These are phyloP conservation scores for Hartigia nigra DNA, from an alignment of 2,888 invertebrate genomes.

Conservation along the genomic window DNA sequence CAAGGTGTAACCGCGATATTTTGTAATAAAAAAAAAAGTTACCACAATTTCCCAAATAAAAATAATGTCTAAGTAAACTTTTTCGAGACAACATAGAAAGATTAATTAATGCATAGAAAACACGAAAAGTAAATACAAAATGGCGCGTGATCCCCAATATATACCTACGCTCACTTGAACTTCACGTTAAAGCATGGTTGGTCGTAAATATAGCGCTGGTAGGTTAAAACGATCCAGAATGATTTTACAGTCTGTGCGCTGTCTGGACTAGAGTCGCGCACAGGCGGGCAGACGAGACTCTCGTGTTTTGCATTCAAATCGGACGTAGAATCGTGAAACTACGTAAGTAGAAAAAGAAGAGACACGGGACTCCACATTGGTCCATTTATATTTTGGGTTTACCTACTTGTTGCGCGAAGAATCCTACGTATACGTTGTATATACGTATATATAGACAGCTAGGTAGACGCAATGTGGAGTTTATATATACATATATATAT, in stretches of 20 bases:
- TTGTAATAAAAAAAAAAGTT: background rate
- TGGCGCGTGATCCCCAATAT: background rate
- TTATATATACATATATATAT: conserved; percentile 4
- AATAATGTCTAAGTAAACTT: background rate
- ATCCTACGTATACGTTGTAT: background rate
- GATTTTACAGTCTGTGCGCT: conserved; percentile 25
- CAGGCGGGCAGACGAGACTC: conserved; percentile 2
- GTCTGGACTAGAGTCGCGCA: conserved; percentile 18
- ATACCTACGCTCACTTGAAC: background rate
- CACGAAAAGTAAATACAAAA: background rate
- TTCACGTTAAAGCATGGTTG: background rate
- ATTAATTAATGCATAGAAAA: background rate
- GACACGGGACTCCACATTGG: conserved; percentile 4
- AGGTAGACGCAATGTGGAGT: conserved; percentile 1
- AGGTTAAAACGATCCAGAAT: conserved; percentile 17
- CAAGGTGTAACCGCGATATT: background rate
- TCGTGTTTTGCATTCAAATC: conserved; percentile 37
- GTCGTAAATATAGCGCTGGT: background rate
- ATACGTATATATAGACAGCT: conserved; percentile 8
- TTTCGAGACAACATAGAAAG: background rate
- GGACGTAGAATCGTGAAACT: conserved; percentile 33
- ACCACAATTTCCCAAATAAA: background rate
- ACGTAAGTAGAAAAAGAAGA: background rate
- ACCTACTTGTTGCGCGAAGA: conserved; percentile 52
- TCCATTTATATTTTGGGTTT: conserved; percentile 54